A percentile compares a stretch with the other conserved stretches of the same genome.
These are phyloP conservation scores for Araneus ventricosus DNA, from an alignment of 1,140 invertebrate genomes.

Conservation along the genomic window DNA sequence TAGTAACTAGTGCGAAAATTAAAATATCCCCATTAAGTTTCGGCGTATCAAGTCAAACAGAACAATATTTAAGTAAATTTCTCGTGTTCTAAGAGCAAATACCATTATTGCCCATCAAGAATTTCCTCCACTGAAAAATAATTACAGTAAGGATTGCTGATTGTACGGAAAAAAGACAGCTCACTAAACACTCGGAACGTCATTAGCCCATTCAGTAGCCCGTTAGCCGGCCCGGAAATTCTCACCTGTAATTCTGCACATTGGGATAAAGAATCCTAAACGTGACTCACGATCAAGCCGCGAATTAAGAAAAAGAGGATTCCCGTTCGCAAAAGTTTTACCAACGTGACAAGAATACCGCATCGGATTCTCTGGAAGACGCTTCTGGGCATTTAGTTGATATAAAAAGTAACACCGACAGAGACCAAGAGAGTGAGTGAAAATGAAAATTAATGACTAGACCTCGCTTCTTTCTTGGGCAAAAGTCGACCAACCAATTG, in stretches of 20 bases:
- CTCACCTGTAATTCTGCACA: neutral
- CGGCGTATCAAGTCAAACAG: no score
- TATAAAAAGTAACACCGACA: constrained; percentile 40
- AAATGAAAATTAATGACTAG: constrained; percentile 42
- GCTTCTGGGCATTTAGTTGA: constrained; percentile 41
- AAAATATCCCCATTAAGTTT: no score
- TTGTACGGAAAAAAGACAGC: neutral
- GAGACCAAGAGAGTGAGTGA: neutral
- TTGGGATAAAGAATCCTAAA: neutral
- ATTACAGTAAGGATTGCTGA: neutral
- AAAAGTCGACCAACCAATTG: neutral
- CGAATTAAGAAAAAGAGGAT: constrained; percentile 9
- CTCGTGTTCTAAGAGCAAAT: no score
- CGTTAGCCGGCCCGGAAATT: constrained; percentile 6
- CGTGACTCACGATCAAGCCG: constrained; percentile 33
- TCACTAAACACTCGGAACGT: neutral
- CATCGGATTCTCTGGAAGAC: neutral
- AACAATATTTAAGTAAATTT: no score
- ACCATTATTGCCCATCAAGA: no score
- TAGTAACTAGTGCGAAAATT: no score
- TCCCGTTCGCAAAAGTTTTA: constrained; percentile 20
- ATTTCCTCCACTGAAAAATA: neutral
- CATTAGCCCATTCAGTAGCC: neutral
- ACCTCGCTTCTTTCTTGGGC: neutral
- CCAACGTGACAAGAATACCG: constrained; percentile 40